Evolutionary conservation across 2,888 invertebrate genomes (phyloP), one percentile per base, ranked within the genome.

Genomic region (Caenorhabditis imperialis): DNA sequence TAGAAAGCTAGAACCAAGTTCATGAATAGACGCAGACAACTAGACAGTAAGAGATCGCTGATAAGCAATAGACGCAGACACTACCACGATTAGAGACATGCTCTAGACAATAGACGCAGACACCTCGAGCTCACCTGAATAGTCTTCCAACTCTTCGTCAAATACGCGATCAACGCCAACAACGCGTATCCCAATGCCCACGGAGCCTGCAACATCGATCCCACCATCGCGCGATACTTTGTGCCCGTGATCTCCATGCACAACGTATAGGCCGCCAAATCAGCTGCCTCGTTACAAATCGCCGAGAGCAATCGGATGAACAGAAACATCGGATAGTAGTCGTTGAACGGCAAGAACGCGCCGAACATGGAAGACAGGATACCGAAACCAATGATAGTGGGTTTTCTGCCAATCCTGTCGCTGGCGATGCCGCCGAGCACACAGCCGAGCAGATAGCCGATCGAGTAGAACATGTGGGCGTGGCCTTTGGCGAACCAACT

Each of bases 161-260:
- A 57, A 69, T 88, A 88, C 16, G 88, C 88, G 18, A 88, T 76
- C 6, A 86, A 71, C 1, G 88, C 88, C n/a, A 88, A 74, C 16
- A 88, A 70, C 1, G 88, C 85, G 69, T 88, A 88, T 16, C 88
- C 88, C 18, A 88, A 77, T 3, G 88, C 88, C 88, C 88, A 88
- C 0, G 88, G 88, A 16, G 86, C 86, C 61, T 88, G 88, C 12
- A 88, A 77, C 72, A 88, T 77, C 47, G 82, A 81, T 16, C 88
- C 88, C 22, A 88, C 86, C 85, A 88, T 87, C 16, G 88, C 84
- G 6, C 88, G 80, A 51, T 86, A 88, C 27, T 65, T 72, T 40
- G 37, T 47, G 78, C 86, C 86, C 14, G 87, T 88, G 51, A 88
- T 88, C 60, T 88, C 88, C 88, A 88, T 88, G 71, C 88, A 88